phyloP scores from a whole-genome alignment of 2,113 vertebrate genomes.

The Mustela nigripes region DNA sequence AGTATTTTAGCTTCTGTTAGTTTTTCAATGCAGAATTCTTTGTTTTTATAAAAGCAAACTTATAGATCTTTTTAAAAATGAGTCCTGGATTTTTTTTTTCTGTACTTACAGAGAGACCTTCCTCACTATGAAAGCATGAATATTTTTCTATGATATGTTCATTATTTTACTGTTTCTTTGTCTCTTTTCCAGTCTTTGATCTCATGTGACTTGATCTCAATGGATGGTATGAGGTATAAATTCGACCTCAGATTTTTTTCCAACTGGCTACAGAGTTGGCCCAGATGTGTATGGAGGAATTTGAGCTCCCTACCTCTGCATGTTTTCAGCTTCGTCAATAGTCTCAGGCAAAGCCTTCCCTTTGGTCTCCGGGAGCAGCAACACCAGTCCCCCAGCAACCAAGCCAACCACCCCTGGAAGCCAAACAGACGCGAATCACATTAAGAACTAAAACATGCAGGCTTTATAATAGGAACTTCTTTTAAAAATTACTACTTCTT shows the following conservation, averaged over 20 bases:
- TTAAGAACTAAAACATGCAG: not conserved
- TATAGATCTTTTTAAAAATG: not conserved
- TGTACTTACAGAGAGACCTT: not conserved
- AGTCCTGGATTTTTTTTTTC: not conserved
- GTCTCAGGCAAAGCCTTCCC: constrained; percentile 92
- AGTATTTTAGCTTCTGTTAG: not conserved
- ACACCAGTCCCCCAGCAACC: constrained; percentile 89
- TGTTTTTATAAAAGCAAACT: not conserved
- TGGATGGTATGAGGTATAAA: not conserved
- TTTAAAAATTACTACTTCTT: not conserved
- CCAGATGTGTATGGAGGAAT: accelerated
- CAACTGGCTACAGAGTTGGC: not conserved
- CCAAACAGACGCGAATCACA: not conserved
- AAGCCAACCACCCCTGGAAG: constrained; percentile 90
- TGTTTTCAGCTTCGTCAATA: constrained; percentile 91
- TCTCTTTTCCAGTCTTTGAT: not conserved
- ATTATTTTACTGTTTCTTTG: not conserved
- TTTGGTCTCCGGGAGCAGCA: constrained; percentile 94
- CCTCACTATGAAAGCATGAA: not conserved
- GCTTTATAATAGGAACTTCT: not conserved
- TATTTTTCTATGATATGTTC: not conserved
- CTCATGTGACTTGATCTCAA: not conserved
- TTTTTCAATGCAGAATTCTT: not conserved
- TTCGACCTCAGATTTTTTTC: not conserved
- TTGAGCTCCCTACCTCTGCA: constrained; percentile 87